Evolutionary conservation across 2,888 invertebrate species (phyloP), one percentile per base, ranked within the genome.

Genomic region (Notodonta dromedarius): DNA sequence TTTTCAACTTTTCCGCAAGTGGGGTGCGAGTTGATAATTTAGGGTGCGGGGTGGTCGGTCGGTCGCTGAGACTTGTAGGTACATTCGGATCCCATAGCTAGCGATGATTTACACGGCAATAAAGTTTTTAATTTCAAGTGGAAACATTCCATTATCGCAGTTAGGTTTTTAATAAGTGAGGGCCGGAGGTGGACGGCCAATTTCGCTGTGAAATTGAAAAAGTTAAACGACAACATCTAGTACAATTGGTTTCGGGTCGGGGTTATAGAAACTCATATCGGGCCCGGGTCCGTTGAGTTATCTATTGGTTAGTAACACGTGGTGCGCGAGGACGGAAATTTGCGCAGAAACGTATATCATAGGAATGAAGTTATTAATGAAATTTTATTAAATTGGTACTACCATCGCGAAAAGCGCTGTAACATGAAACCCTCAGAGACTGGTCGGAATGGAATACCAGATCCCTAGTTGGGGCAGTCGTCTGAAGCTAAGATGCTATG

Each of bases 131-230:
- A 87, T 86, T 85, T 82, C 78, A 78, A 79, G 81, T 78, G 79
- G 80, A 70, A 80, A 83, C 83, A 80, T 85, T 86, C 80, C 84
- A 84, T 85, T 79, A 81, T 77, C 78, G 78, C 82, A 79, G 83
- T 85, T 83, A 74, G 79, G 82, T 84, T 85, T 86, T 85, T 86
- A 85, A 86, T 85, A 86, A 86, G 80, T 76, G 79, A 69, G 75
- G 74, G 77, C 71, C 68, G 69, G 76, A 79, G 79, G 82, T 81
- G 75, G 69, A 79, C 65, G 79, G 76, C 81, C 84, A 84, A 84
- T 86, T 83, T 79, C 77, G 77, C 73, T 80, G 79, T 81, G 80
- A 84, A 86, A 87, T 87, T 87, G 86, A 85, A 86, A 87, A 87
- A 86, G 83, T 87, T 86, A 78, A 82, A 82, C 80, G 83, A 82